phyloP scores from a whole-genome alignment of 2,888 invertebrate genomes.

The Lissonota sp. region DNA sequence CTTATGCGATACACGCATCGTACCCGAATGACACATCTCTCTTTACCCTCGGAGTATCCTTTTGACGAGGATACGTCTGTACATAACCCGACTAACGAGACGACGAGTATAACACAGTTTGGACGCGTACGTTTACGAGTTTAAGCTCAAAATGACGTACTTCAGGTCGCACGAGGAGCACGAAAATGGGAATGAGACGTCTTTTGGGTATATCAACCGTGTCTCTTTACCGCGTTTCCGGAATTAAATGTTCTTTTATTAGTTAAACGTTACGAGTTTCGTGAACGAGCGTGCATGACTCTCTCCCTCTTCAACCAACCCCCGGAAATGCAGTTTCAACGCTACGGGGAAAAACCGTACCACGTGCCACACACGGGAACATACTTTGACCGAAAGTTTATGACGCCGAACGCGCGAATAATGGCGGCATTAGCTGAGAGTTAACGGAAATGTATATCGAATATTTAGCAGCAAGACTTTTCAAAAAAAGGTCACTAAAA shows the following conservation, averaged over 20 bases:
- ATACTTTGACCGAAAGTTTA: background rate
- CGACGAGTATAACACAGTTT: no score
- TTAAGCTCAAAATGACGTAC: no score
- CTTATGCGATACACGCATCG: background rate
- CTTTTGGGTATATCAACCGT: background rate
- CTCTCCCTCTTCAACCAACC: background rate
- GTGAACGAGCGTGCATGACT: background rate
- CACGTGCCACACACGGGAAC: background rate
- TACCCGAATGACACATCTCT: conserved; percentile 19
- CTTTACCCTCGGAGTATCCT: conserved; percentile 9
- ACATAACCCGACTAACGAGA: no score
- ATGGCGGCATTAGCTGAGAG: no score
- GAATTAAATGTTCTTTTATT: conserved; percentile 10
- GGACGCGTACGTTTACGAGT: no score
- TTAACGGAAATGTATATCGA: no score
- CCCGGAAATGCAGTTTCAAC: background rate
- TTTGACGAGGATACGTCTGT: conserved; percentile 34
- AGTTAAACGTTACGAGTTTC: background rate
- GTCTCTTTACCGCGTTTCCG: conserved; percentile 31
- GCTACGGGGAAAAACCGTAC: background rate
- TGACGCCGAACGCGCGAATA: background rate
- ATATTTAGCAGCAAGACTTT: no score
- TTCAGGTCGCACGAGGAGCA: no score
- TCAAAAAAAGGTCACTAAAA: no score
- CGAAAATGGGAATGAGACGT: no score